Percentiles rank a stretch among this genome's conserved stretches.
These are phyloP conservation scores for Drosophila monieri DNA, from an alignment of 2,888 invertebrate genomes.

Conservation along the genomic window DNA sequence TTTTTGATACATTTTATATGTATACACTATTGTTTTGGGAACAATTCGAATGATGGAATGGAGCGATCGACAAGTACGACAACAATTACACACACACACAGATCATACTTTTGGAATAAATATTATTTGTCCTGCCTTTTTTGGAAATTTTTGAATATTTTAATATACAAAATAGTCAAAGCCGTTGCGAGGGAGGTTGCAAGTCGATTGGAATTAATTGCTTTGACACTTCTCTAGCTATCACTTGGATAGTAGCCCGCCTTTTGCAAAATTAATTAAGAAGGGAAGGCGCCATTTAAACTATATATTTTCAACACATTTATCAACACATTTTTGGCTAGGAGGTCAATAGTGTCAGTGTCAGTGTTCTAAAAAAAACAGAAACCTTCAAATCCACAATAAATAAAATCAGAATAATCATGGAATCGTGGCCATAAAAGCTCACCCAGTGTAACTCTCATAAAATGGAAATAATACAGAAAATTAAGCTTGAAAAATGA, in stretches of 20 bases:
- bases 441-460: constrained; percentile 43
- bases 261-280: constrained; percentile 54
- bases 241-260: constrained; percentile 7
- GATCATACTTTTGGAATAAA: no score
- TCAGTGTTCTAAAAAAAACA: constrained; percentile 40
- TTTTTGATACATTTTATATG: no score
- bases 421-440: constrained; percentile 37
- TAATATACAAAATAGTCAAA: not conserved
- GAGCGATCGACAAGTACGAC: no score
- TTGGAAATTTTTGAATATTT: no score
- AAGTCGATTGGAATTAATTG: constrained; percentile 65
- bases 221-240: constrained; percentile 53
- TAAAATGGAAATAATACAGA: constrained; percentile 42
- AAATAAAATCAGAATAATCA: constrained; percentile 31
- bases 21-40: no score
- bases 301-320: constrained; percentile 1
- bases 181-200: constrained; percentile 5
- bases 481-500: constrained; percentile 62
- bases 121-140: not conserved
- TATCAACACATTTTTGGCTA: constrained; percentile 17
- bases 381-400: constrained; percentile 59
- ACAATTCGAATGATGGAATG: no score
- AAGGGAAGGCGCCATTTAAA: not conserved
- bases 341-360: constrained; percentile 42
- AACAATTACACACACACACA: no score